Percentiles rank a stretch among this genome's conserved stretches.
Evolutionary conservation across 2,888 invertebrate species (phyloP).

Genomic region (Monochamus alternatus): DNA sequence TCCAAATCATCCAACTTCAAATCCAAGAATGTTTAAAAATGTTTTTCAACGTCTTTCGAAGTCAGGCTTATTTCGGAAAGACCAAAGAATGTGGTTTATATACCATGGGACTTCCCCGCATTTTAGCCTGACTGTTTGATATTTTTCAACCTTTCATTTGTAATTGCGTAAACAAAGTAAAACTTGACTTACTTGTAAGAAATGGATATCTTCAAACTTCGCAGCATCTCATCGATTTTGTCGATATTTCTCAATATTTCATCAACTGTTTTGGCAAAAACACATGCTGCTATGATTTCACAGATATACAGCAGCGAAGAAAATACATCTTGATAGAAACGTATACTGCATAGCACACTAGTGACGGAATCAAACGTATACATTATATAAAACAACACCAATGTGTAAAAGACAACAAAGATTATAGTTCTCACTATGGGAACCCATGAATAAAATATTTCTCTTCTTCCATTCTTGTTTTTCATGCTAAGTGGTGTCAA

Average conservation of each 20-base stretch:
- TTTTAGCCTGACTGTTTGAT: too few species aligned
- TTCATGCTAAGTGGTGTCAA: not conserved
- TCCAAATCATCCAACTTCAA: too few species aligned
- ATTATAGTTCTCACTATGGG: not conserved
- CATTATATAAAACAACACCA: not conserved
- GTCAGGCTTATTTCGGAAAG: too few species aligned
- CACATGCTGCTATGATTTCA: not conserved
- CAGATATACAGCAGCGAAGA: not conserved
- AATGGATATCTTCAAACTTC: not conserved
- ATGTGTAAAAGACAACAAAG: not conserved
- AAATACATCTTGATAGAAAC: slow-evolving; percentile 1
- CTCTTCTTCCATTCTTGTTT: not conserved
- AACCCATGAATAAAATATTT: not conserved
- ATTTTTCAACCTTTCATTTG: too few species aligned
- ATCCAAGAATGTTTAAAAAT: too few species aligned
- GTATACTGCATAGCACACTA: not conserved
- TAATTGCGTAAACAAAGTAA: not conserved
- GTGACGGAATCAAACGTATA: not conserved
- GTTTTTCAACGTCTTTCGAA: too few species aligned
- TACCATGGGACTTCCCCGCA: too few species aligned
- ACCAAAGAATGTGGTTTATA: too few species aligned
- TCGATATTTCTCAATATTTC: not conserved
- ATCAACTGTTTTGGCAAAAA: not conserved
- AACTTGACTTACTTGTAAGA: slow-evolving; percentile 6
- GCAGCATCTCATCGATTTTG: not conserved